Evolutionary conservation across 2,888 invertebrate genomes (phyloP).

Genomic region (Escarpia spicata): DNA sequence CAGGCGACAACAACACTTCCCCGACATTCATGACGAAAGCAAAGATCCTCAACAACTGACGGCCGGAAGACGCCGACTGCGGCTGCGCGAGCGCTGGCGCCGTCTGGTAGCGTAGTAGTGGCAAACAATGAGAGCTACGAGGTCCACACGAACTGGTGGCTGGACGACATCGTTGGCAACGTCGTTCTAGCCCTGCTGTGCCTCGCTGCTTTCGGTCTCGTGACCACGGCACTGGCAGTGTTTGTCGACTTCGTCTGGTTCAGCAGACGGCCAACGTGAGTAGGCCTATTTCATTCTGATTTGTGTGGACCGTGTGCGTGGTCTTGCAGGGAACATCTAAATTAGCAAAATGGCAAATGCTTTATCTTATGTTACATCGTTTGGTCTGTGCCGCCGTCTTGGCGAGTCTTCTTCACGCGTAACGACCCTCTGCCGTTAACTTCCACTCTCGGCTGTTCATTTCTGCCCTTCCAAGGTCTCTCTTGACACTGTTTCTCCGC

Average conservation of each 20-base stretch:
- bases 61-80: slow-evolving; percentile 19
- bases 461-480: too few species aligned
- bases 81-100: slow-evolving; percentile 14
- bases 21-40: neutral
- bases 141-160: slow-evolving; percentile 20
- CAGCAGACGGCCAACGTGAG: slow-evolving; percentile 10
- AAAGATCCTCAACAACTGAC: slow-evolving; percentile 22
- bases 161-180: slow-evolving; percentile 23
- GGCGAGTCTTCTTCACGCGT: too few species aligned
- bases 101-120: slow-evolving; percentile 19
- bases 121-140: slow-evolving; percentile 21
- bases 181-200: slow-evolving; percentile 22
- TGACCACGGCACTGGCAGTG: slow-evolving; percentile 1
- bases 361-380: too few species aligned
- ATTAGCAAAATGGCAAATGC: too few species aligned
- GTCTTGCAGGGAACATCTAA: too few species aligned
- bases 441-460: too few species aligned
- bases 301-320: too few species aligned
- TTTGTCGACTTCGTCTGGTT: slow-evolving; percentile 9
- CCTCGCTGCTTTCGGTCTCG: slow-evolving; percentile 17
- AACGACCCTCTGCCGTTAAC: too few species aligned
- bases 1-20: neutral
- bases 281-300: neutral
- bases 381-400: too few species aligned
- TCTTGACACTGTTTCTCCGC: too few species aligned